phyloP scores from a whole-genome alignment of 2,888 invertebrate genomes.

The Candidula unifasciata region DNA sequence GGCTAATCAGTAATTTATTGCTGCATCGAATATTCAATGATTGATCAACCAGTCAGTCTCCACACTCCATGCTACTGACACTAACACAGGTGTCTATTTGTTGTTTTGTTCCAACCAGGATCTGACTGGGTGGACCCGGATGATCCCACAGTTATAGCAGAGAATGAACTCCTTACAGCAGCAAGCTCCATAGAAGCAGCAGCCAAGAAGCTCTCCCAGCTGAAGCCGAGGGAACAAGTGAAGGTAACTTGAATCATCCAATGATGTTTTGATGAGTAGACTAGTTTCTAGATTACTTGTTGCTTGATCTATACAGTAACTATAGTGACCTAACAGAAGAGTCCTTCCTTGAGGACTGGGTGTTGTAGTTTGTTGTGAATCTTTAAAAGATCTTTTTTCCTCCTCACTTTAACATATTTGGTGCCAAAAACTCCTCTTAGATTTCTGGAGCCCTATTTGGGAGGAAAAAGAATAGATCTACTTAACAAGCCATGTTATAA shows the following conservation, averaged over 20 bases:
- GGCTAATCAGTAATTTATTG: too few relatives aligned
- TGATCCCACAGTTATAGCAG: slow-evolving; percentile 97
- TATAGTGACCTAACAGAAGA: not conserved
- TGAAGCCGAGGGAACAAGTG: slow-evolving; percentile 89
- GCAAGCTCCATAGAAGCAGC: slow-evolving; percentile 99
- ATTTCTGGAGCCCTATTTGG: too few relatives aligned
- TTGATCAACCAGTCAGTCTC: not conserved
- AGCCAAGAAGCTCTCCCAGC: slow-evolving; percentile 93
- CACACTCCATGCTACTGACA: not conserved
- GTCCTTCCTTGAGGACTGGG: not conserved
- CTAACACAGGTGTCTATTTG: not conserved
- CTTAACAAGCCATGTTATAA: too few relatives aligned
- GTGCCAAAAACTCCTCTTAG: too few relatives aligned
- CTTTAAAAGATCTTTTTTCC: not conserved
- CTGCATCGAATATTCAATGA: not conserved
- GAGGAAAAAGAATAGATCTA: too few relatives aligned
- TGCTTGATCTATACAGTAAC: not conserved
- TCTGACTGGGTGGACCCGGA: slow-evolving; percentile 97
- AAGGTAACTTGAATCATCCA: slow-evolving; percentile 81
- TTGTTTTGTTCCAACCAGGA: slow-evolving; percentile 79
- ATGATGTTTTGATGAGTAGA: not conserved
- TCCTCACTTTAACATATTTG: too few relatives aligned
- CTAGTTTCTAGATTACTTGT: not conserved
- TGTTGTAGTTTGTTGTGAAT: not conserved
- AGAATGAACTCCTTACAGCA: slow-evolving; percentile 96